Percentiles rank a stretch among this genome's conserved stretches.
Conservation (phyloP, 2,797 vertebrate species). For the Notamacropus eugenii region DNA sequence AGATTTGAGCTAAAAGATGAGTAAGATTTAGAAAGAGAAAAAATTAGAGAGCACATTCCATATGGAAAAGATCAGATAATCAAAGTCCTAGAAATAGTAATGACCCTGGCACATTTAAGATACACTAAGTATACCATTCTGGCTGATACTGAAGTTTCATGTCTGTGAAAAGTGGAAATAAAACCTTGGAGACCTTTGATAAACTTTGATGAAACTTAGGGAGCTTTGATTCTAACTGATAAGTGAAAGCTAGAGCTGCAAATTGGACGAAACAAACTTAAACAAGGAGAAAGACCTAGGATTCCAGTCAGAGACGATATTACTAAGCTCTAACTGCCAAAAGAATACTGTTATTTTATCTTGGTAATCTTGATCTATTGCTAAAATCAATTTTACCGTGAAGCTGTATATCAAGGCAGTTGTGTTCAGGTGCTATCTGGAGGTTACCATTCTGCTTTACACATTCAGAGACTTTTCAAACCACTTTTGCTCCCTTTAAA, state of each 20-base stretch:
- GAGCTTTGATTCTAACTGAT: neutral
- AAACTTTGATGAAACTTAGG: neutral
- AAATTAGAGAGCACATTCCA: neutral
- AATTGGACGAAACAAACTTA: neutral
- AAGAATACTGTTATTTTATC: neutral
- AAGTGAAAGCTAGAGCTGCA: neutral
- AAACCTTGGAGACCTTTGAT: neutral
- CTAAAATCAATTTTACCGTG: neutral
- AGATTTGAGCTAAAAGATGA: conserved; percentile 25
- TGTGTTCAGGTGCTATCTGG: neutral
- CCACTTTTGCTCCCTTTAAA: neutral
- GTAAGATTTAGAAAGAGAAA: neutral
- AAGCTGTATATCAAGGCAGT: neutral
- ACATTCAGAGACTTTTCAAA: neutral
- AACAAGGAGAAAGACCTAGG: neutral
- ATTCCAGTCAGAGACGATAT: neutral
- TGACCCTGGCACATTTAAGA: neutral
- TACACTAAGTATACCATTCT: neutral
- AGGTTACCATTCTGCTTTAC: neutral
- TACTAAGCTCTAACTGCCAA: neutral
- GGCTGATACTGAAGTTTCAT: neutral
- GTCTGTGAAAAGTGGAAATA: neutral
- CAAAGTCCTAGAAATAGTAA: neutral
- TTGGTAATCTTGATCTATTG: neutral
- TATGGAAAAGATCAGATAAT: neutral